Conservation (phyloP, 2,888 invertebrate species). For the Drosophila antonietae region DNA sequence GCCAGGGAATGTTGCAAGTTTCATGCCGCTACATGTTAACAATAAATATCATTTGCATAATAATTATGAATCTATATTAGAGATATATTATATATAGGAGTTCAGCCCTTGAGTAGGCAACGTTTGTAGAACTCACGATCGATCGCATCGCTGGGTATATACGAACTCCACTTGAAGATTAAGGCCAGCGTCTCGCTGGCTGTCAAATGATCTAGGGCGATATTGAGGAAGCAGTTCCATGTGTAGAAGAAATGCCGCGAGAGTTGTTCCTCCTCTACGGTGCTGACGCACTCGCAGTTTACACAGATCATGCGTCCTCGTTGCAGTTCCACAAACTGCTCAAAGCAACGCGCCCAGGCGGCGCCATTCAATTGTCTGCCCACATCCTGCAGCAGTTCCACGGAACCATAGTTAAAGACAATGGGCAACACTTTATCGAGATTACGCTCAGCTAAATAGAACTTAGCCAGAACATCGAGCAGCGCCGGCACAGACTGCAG, state of each 20-base stretch:
- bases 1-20: conserved; percentile 26
- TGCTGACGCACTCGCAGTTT: conserved; percentile 82
- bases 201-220: conserved; percentile 82
- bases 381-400: conserved; percentile 81
- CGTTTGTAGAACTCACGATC: conserved; percentile 83
- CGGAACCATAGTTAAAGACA: conserved; percentile 82
- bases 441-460: conserved; percentile 83
- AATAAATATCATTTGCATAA: conserved; percentile 33
- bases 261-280: conserved; percentile 79
- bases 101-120: conserved; percentile 82
- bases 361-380: conserved; percentile 74
- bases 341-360: conserved; percentile 83
- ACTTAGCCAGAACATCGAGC: conserved; percentile 83
- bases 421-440: conserved; percentile 83
- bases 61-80: conserved; percentile 13
- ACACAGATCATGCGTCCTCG: conserved; percentile 82
- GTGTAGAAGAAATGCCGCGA: conserved; percentile 83
- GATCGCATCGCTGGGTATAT: conserved; percentile 84
- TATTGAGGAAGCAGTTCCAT: conserved; percentile 84
- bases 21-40: conserved; percentile 20
- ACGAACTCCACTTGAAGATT: conserved; percentile 83
- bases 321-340: conserved; percentile 83
- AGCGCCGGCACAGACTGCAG: conserved; percentile 82
- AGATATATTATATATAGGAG: not conserved
- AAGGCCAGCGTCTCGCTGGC: conserved; percentile 80